Conservation (phyloP, 2,888 invertebrate genomes). For the Odontomyia ornata region DNA sequence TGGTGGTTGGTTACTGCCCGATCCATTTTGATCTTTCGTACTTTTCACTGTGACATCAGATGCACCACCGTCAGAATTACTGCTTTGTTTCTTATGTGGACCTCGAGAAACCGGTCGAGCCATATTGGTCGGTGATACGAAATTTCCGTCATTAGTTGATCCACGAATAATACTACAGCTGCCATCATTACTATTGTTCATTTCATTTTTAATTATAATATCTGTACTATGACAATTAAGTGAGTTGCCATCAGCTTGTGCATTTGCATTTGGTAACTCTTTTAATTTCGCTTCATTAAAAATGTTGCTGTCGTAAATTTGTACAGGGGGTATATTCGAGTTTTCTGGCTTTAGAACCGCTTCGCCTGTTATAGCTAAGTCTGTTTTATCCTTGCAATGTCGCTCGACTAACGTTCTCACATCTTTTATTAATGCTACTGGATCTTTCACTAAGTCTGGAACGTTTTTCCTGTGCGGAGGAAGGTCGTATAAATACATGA, state of each 20-base stretch:
- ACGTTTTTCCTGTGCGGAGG: constrained; percentile 91
- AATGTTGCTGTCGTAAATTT: constrained; percentile 58
- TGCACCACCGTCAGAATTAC: constrained; percentile 55
- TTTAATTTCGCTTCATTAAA: constrained; percentile 62
- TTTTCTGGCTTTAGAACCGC: constrained; percentile 71
- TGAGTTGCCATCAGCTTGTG: background rate
- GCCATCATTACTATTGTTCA: background rate
- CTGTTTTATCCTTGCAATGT: constrained; percentile 86
- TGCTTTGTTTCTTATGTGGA: constrained; percentile 54
- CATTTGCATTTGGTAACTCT: constrained; percentile 51
- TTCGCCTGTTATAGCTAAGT: constrained; percentile 83
- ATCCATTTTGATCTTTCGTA: constrained; percentile 59
- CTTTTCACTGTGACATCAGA: constrained; percentile 46
- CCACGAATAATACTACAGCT: background rate
- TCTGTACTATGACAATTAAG: constrained; percentile 35
- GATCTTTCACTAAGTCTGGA: constrained; percentile 88
- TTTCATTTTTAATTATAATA: constrained; percentile 40
- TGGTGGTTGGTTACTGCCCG: constrained; percentile 62
- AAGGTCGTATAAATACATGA: constrained; percentile 88
- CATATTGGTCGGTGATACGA: constrained; percentile 55
- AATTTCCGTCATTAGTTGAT: constrained; percentile 51
- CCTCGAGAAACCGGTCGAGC: constrained; percentile 56
- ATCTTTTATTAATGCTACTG: constrained; percentile 88
- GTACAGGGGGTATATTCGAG: constrained; percentile 50
- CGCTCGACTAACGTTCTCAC: constrained; percentile 88